Base-by-base conservation (phyloP, 2,797 vertebrate species). In the Decapterus maruadsi region DNA sequence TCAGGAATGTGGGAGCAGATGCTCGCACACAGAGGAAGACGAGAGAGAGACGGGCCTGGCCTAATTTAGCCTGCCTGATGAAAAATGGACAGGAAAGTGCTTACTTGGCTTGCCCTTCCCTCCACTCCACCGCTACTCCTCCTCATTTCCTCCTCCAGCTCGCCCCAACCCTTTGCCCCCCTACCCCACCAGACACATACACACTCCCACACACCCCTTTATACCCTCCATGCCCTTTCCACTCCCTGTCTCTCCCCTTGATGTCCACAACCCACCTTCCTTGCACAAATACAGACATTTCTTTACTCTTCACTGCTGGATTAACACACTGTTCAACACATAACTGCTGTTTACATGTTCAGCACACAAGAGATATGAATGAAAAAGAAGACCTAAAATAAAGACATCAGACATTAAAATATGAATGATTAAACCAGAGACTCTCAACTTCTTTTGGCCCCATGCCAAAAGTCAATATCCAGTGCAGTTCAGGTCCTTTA, bases 1-100 rank as follows among this genome's bases (percentile, higher is more conserved):
- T 86, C 38, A 36, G 77, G 92, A 92, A 93, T 93, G 83, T 50
- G 55, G 78, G 82, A 91, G 70, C 84, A 89, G 88, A 91, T 88
- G 85, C 85, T 89, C 50, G 1, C 58, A 72, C 75, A 73, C 67
- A 67, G 36, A 80, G 74, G 68, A 20, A 68, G 50, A 63, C 63
- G 71, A 68, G 56, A 54, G 71, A 69, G 71, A 69, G 80, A 81
- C 10, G 64, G 84, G 84, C 78, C 68, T 83, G 89, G 87, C 86
- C 92, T 92, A 91, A 93, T 91, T 93, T 92, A 87, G 87, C 86
- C 78, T 11, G 57, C 57, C 79, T 90, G 90, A 91, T 93, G 91
- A 94, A 93, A 94, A 94, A 94, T 91, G 89, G 89, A 90, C 89
- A 89, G 84, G 86, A 93, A 94, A 93, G 89, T 92, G 93, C 93